Evolutionary conservation across 2,888 invertebrate genomes (phyloP), one percentile per base, ranked within the genome.

Genomic region (Formica aserva): DNA sequence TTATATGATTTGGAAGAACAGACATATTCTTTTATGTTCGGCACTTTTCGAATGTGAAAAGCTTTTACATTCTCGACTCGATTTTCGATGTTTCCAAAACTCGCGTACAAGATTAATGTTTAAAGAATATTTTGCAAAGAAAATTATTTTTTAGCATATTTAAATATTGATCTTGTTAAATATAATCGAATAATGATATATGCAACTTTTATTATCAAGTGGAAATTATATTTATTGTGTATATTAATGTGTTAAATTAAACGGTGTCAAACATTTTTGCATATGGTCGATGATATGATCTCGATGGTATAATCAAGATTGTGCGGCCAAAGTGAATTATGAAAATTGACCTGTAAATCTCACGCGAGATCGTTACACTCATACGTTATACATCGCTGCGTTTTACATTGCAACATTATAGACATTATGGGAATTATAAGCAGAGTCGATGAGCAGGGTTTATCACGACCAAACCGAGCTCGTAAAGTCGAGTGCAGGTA

Each of bases 391-490:
- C 66, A 57, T 77, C 55, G 15, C 55, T 67, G 38, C 29, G 6
- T n/a, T 55, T 66, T 18, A 38, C 76, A 35, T 13, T 29, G 22
- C n/a, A 29, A 45, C 26, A 22, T 76, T 52, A 22, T 41, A 55
- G 66, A 77, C 55, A 15, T 77, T 57, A 77, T n/a, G 41, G 41
- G 66, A 77, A 67, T 77, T 55, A 77, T 77, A 67, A 66, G 55
- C 66, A 55, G 76, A 77, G 52, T 66, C 76, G 26, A 22, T 63
- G 63, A 63, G 76, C 48, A 15, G 48, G 48, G 6, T 77, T 55
- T 26, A 66, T 77, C 52, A 66, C 38, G 35, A 15, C 11, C 35
- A 48, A 35, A 26, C n/a, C 48, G 35, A 35, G 76, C 76, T 66
- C 63, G 52, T 66, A 76, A 76, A 76, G 76, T 55, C 52, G 65